Evolutionary conservation across 2,797 vertebrate species (phyloP), one percentile per base, ranked within the genome.

Genomic region (Echeneis naucrates): DNA sequence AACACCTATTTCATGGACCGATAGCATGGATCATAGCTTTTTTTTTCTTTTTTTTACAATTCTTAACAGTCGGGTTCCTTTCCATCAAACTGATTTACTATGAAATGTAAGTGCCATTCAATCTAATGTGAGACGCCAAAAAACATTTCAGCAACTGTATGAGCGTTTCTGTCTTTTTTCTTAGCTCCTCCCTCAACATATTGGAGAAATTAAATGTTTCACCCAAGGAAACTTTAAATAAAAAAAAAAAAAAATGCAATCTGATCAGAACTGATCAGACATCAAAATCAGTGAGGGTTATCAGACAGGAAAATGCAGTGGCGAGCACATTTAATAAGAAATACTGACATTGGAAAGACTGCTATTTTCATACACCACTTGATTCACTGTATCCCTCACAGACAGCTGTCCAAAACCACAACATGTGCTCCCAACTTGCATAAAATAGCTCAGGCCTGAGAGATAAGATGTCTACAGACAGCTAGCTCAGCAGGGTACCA

Each of bases 41-140:
- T 9, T n/a, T n/a, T n/a, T n/a, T n/a, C n/a, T n/a, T n/a, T n/a
- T n/a, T 9, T 59, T 53, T 32, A 48, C n/a, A 8, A 0, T 33
- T 19, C 7, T 4, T 35, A 71, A 75, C 63, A 54, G 79, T 23
- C 4, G 19, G 48, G 14, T 38, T 26, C 50, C 73, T 86, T 80
- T 87, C 65, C 68, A 53, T 10, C 51, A 33, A 0, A 32, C 11
- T 16, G 26, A 7, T 19, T 35, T 47, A 40, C 12, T 10, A 32
- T 26, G 32, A 9, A 23, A 56, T 3, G 19, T 55, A 47, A 59
- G 2, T 1, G 0, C 2, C 16, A 11, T 42, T 27, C 4, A 44
- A 8, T 51, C 8, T 1, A 32, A 32, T 10, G 42, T 37, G n/a
- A 3, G 4, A 30, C 24, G 55, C 13, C 10, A 3, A 19, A 1